A percentile compares a stretch with the other conserved stretches of the same genome.
Evolutionary conservation across 2,113 vertebrate genomes (phyloP).

Genomic region (Marcusenius ussheri): DNA sequence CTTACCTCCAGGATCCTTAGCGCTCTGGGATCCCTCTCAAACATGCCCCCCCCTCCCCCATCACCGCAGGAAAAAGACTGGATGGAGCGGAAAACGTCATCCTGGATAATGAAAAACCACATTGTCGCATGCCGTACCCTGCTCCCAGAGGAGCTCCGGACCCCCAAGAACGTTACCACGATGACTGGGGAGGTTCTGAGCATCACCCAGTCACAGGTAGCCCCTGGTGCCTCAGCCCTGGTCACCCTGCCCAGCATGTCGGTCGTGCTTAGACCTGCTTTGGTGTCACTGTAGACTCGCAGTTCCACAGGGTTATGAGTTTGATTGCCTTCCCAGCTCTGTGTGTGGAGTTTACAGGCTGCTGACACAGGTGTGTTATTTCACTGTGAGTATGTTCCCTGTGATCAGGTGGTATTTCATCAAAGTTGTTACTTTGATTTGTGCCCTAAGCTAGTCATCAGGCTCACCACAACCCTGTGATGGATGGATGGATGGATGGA

Average conservation of each 20-base stretch:
- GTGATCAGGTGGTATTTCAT: not conserved
- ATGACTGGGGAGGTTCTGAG: slow-evolving; percentile 69
- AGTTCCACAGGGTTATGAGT: not conserved
- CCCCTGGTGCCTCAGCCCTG: not conserved
- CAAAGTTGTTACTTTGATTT: too few species aligned
- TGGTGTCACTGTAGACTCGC: not conserved
- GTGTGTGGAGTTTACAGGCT: not conserved
- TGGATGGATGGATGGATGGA: not conserved
- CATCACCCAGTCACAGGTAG: slow-evolving; percentile 66
- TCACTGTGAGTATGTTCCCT: not conserved
- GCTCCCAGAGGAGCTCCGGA: slow-evolving; percentile 59
- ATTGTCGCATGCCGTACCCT: slow-evolving; percentile 73
- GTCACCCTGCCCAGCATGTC: not conserved
- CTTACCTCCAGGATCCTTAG: not conserved
- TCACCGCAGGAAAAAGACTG: slow-evolving; percentile 53
- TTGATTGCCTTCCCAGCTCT: not conserved
- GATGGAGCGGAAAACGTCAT: slow-evolving; percentile 42
- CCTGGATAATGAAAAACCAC: slow-evolving; percentile 69
- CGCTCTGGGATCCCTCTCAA: not conserved
- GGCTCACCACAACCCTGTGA: not conserved
- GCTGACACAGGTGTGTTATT: not conserved
- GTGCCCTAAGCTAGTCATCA: not conserved
- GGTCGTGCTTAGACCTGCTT: not conserved
- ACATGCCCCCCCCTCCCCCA: not conserved
- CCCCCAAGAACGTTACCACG: slow-evolving; percentile 61